Percentiles rank a stretch among this genome's conserved stretches.
Conservation (phyloP, 2,797 vertebrate species). For the Bufotes viridis region DNA sequence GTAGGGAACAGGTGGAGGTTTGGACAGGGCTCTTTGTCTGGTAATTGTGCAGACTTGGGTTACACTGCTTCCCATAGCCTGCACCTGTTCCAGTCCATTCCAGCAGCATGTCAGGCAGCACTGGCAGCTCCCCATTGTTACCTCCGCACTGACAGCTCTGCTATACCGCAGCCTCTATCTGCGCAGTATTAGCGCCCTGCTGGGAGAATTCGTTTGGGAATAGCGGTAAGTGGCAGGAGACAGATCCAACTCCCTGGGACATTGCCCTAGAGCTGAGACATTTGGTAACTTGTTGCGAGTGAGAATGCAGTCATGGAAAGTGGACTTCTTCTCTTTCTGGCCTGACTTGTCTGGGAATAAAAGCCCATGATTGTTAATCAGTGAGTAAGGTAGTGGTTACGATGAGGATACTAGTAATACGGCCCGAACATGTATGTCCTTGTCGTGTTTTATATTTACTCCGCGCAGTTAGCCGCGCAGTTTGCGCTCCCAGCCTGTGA, state of each 20-base stretch:
- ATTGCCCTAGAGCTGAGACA: not conserved
- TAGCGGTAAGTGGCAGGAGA: not conserved
- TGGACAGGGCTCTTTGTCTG: conserved; percentile 21
- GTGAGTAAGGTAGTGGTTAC: too few relatives aligned
- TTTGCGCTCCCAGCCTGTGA: too few relatives aligned
- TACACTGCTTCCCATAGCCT: conserved; percentile 40
- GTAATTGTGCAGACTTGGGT: conserved; percentile 5
- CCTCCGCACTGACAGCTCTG: not conserved
- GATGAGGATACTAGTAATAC: too few relatives aligned
- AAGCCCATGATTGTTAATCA: too few relatives aligned
- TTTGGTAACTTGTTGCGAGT: not conserved
- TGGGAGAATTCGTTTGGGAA: not conserved
- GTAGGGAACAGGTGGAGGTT: conserved; percentile 10
- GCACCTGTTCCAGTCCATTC: conserved; percentile 57
- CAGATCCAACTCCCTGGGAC: too few relatives aligned
- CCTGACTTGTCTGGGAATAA: too few relatives aligned
- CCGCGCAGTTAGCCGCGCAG: too few relatives aligned
- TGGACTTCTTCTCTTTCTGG: too few relatives aligned
- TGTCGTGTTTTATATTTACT: too few relatives aligned
- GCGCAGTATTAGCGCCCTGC: not conserved
- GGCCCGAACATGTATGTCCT: too few relatives aligned
- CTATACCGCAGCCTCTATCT: not conserved
- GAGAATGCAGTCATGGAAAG: too few relatives aligned
- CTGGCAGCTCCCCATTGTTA: conserved; percentile 14
- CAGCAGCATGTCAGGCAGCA: not conserved